A percentile compares a stretch with the other conserved stretches of the same genome.
These are phyloP conservation scores for Scaptomyza polygonia DNA, from an alignment of 2,888 invertebrate genomes.

Conservation along the genomic window DNA sequence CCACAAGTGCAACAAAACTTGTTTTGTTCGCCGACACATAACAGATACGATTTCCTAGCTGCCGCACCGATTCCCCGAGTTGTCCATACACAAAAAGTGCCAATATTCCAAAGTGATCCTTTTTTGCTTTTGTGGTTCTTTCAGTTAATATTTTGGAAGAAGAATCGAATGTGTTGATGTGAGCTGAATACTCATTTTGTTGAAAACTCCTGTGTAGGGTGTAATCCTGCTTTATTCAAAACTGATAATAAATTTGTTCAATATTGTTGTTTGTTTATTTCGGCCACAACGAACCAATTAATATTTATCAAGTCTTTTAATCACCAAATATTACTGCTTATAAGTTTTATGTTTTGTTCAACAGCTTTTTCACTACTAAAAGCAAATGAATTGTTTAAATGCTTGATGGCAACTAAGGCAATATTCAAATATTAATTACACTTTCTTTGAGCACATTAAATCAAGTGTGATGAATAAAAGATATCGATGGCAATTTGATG, in stretches of 20 bases:
- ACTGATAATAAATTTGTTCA: too few species aligned
- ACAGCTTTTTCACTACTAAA: too few species aligned
- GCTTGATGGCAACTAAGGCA: conserved; percentile 17
- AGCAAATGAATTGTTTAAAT: too few species aligned
- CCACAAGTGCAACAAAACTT: conserved; percentile 23
- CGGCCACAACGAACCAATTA: too few species aligned
- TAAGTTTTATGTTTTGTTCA: too few species aligned
- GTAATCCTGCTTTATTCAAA: too few species aligned
- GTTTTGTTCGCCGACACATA: neutral
- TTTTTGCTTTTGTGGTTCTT: neutral
- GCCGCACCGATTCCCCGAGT: conserved; percentile 1
- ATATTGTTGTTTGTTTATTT: too few species aligned
- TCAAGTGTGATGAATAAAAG: conserved; percentile 21
- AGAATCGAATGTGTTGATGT: neutral
- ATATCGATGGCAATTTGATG: conserved; percentile 37
- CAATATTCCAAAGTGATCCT: neutral
- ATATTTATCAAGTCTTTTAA: neutral
- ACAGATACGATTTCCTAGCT: conserved; percentile 14
- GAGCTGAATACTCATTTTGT: neutral
- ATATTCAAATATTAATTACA: conserved; percentile 32
- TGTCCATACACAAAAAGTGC: neutral
- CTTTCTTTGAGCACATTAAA: conserved; percentile 24
- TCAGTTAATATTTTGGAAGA: neutral
- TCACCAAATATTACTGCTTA: too few species aligned
- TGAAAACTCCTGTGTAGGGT: too few species aligned